These are phyloP conservation scores for Hypercompe scribonia DNA, from an alignment of 2,888 invertebrate genomes.

Conservation along the genomic window DNA sequence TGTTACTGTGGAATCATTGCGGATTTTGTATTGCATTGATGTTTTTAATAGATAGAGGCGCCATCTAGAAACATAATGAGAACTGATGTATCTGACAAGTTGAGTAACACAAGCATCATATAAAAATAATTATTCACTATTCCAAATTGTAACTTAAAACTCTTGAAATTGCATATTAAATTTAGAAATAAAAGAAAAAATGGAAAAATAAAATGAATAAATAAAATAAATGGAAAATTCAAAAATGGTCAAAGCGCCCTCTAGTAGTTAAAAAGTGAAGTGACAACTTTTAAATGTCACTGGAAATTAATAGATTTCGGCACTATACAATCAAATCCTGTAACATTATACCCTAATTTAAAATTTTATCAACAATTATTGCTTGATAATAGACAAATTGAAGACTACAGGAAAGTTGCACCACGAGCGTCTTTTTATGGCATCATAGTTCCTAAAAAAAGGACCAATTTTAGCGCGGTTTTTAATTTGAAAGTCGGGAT, in stretches of 20 bases:
- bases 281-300: neutral
- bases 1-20: too few relatives aligned
- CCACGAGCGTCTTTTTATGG: too few relatives aligned
- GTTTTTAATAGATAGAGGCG: neutral
- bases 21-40: too few relatives aligned
- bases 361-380: too few relatives aligned
- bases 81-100: neutral
- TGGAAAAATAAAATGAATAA: too few relatives aligned
- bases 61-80: neutral
- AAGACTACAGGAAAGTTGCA: neutral
- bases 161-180: neutral
- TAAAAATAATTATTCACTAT: neutral
- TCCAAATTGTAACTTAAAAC: neutral
- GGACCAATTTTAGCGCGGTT: too few relatives aligned
- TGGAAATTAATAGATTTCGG: neutral
- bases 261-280: neutral
- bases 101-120: neutral
- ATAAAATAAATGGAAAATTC: too few relatives aligned
- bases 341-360: neutral
- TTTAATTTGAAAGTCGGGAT: too few relatives aligned
- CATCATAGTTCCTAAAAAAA: too few relatives aligned
- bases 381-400: too few relatives aligned
- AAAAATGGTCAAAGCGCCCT: neutral
- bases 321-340: fast-evolving
- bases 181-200: too few relatives aligned